Percentiles rank a stretch among this genome's conserved stretches.
Evolutionary conservation across 2,113 vertebrate species (phyloP).

Genomic region (Onychostoma macrolepis): DNA sequence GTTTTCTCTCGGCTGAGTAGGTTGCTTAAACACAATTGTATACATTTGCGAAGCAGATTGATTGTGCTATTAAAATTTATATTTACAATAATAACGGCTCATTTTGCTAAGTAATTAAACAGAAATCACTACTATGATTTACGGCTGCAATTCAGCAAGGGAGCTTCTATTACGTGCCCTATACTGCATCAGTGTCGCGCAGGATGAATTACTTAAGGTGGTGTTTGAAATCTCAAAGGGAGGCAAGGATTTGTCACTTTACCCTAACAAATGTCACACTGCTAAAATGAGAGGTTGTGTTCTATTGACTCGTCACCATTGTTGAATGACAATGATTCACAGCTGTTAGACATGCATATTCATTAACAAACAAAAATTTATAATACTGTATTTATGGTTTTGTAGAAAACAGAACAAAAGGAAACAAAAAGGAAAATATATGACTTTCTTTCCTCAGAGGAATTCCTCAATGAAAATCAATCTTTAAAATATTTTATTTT

Average conservation of each 20-base stretch:
- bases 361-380: background rate
- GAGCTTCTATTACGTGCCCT: background rate
- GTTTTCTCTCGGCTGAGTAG: slow-evolving; percentile 18
- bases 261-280: background rate
- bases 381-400: background rate
- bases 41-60: slow-evolving; percentile 10
- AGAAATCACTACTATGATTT: slow-evolving; percentile 24
- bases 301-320: background rate
- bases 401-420: background rate
- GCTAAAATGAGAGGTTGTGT: background rate
- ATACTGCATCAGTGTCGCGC: background rate
- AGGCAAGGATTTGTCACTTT: background rate
- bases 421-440: background rate
- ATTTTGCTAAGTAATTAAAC: slow-evolving; percentile 23
- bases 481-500: background rate
- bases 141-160: background rate
- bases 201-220: background rate
- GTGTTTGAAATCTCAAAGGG: background rate
- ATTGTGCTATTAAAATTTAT: slow-evolving; percentile 23
- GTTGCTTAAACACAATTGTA: slow-evolving; percentile 35
- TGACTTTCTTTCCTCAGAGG: no score
- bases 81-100: slow-evolving; percentile 28
- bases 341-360: background rate
- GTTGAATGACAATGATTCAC: background rate
- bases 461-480: no score